Evolutionary conservation across 2,797 vertebrate species (phyloP), one percentile per base, ranked within the genome.

Genomic region (Streptopelia turtur): DNA sequence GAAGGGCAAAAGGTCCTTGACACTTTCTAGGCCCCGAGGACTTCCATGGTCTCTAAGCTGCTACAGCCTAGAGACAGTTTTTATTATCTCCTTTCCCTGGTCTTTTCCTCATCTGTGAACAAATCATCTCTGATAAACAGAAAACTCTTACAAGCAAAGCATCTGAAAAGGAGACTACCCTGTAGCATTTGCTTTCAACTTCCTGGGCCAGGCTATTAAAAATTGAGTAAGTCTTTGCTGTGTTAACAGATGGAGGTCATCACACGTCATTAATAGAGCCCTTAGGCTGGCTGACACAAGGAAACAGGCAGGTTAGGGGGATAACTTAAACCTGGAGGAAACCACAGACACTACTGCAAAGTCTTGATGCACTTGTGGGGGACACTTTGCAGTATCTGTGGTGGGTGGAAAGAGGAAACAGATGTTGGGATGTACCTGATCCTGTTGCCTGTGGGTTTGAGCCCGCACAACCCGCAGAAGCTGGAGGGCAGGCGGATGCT

Each of bases 401-500:
- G 45, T 3, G 43, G 23, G 20, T 45, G 21, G 25, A 52, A 63
- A 50, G 41, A 60, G 28, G 59, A 12, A 27, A 56, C 11, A 64
- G 63, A 33, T 14, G 30, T 1, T 49, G 33, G 63, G 37, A 28
- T 24, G 13, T 90, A 98, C 98, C 98, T 98, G 30, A 98, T 85
- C 64, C 98, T 98, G 28, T 97, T 96, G 3, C 83, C 9, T 2
- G 98, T 99, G 41, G 98, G 98, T 83, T 99, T 99, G 35, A 98
- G 95, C 30, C 98, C 98, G 4, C 97, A 98, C 52, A 98, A 97
- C 14, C 98, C 98, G 23, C 98, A 98, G 95, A 99, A 99, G 49
- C 98, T 96, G 37, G 97, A 79, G 0, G 98, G 98, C 79, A 99
- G 97, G 35, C 98, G 98, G 94, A 98, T 91, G 57, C 98, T 98